A percentile compares a stretch with the other conserved stretches of the same genome.
phyloP scores from a whole-genome alignment of 2,888 invertebrate genomes.

The Nyleta sp. region DNA sequence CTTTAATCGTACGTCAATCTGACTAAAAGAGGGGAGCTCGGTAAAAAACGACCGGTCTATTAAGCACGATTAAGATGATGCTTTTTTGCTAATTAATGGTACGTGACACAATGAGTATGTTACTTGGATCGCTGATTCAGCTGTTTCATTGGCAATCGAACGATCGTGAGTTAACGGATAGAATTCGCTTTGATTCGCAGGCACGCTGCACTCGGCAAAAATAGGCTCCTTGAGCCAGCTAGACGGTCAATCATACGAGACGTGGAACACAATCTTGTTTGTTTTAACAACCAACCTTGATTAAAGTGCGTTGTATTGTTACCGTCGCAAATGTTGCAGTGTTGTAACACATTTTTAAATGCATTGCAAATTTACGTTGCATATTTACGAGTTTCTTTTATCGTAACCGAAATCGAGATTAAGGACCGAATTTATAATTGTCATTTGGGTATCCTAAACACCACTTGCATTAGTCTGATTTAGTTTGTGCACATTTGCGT shows the following conservation, averaged over 20 bases:
- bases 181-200: too few species aligned
- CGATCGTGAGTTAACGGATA: conserved; percentile 19
- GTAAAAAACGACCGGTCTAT: conserved; percentile 50
- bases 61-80: conserved; percentile 59
- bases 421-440: too few species aligned
- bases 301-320: neutral
- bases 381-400: too few species aligned
- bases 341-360: too few species aligned
- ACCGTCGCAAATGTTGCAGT: too few species aligned
- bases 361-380: too few species aligned
- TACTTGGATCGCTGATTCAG: conserved; percentile 54
- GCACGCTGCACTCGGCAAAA: too few species aligned
- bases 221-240: neutral
- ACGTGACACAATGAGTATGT: conserved; percentile 57
- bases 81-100: conserved; percentile 62
- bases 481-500: too few species aligned
- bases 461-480: too few species aligned
- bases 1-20: conserved; percentile 49
- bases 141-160: conserved; percentile 37
- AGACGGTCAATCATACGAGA: conserved; percentile 27
- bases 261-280: conserved; percentile 18
- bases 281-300: conserved; percentile 11
- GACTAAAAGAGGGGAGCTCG: conserved; percentile 9
- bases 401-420: too few species aligned
- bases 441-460: too few species aligned